Conservation (phyloP, 30 jellyfish, hydroid and myxozoan species). For the Rhopilema esculentum region DNA sequence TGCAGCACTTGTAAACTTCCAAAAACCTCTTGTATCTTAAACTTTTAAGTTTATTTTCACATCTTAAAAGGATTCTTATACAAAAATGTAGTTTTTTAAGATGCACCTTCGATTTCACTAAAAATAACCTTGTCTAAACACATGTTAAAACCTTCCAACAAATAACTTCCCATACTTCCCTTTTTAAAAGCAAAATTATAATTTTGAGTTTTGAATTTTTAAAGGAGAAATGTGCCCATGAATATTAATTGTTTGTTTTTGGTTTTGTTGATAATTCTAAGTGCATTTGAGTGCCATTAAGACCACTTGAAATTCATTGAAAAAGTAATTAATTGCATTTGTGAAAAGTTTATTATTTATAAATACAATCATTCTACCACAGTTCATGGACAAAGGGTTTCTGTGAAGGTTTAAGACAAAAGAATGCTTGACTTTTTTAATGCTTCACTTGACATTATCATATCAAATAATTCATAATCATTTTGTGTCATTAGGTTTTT, state of each 20-base stretch:
- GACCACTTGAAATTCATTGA: background rate
- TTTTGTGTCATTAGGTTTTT: background rate
- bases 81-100: background rate
- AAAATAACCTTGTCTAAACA: background rate
- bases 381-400: background rate
- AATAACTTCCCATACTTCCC: background rate
- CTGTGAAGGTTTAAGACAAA: background rate
- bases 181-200: background rate
- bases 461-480: background rate
- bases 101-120: background rate
- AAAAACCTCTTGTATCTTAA: constrained; percentile 1
- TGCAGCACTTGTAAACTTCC: constrained; percentile 23
- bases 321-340: background rate
- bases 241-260: background rate
- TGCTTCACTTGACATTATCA: background rate
- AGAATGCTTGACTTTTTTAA: background rate
- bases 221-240: background rate
- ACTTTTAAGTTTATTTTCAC: background rate
- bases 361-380: background rate
- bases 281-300: background rate
- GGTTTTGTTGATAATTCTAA: background rate
- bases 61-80: constrained; percentile 6
- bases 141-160: background rate
- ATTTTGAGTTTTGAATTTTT: background rate
- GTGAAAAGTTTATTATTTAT: background rate